Base-by-base conservation (phyloP, 2,113 vertebrate genomes). In the Gymnobelideus leadbeateri region DNA sequence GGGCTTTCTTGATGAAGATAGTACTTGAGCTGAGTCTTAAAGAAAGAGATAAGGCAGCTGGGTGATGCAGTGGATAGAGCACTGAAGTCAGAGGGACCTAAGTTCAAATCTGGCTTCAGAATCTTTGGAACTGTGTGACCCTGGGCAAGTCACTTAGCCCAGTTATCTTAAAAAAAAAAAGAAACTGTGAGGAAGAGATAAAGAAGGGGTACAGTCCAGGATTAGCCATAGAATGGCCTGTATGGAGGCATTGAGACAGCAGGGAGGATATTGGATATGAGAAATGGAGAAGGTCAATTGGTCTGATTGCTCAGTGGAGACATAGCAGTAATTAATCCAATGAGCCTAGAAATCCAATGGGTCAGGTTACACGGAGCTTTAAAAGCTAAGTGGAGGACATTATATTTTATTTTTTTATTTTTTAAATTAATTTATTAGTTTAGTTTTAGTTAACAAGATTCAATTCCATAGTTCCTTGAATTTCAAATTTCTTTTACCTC, bases 361-460 rank as follows among this genome's bases (percentile, higher is more conserved):
- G 61, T 0, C 3, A 37, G 3, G 31, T 68, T 0, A 3, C 0
- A 19, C 37, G 16, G 6, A 16, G 5, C 12, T n/a, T 77, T n/a
- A 77, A 77, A n/a, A 77, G 37, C 37, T 77, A 77, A 77, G 37
- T 77, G 37, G 37, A 77, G 37, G 37, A 21, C 37, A 21, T n/a
- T n/a, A n/a, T 21, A 77, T 77, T 77, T 77, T n/a, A 19, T 77
- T 7, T n/a, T n/a, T n/a, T n/a, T n/a, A n/a, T n/a, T n/a, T n/a
- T n/a, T n/a, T n/a, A n/a, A n/a, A n/a, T n/a, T n/a, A n/a, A n/a
- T n/a, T n/a, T n/a, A n/a, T n/a, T n/a, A n/a, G n/a, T n/a, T n/a
- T n/a, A n/a, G n/a, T n/a, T n/a, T n/a, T n/a, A n/a, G n/a, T n/a
- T n/a, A n/a, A n/a, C n/a, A n/a, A n/a, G n/a, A n/a, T n/a, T n/a